phyloP scores from a whole-genome alignment of 2,797 vertebrate species.

The Lepus townsendii region DNA sequence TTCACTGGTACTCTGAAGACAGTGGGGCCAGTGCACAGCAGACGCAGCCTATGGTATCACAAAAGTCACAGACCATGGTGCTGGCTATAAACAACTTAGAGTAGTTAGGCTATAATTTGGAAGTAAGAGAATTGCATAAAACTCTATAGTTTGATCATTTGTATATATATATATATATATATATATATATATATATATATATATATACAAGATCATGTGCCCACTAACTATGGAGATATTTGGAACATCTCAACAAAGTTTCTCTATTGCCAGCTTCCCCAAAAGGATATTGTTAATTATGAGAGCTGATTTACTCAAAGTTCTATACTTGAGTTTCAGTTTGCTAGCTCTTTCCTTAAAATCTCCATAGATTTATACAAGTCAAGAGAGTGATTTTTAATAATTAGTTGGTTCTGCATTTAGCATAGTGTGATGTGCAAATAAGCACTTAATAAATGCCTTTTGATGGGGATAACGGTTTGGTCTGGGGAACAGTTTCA shows the following conservation, averaged over 20 bases:
- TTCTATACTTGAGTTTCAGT: neutral
- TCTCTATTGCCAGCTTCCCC: neutral
- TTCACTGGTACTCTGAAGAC: neutral
- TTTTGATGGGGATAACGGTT: slow-evolving; percentile 58
- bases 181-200: neutral
- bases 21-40: neutral
- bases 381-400: neutral
- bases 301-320: neutral
- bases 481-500: slow-evolving; percentile 72
- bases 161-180: neutral
- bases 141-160: neutral
- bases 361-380: neutral
- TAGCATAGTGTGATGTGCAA: slow-evolving; percentile 23
- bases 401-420: neutral
- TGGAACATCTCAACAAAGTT: slow-evolving; percentile 8
- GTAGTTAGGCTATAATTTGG: neutral
- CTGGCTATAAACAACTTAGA: neutral
- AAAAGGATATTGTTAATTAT: neutral
- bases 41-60: neutral
- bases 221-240: neutral
- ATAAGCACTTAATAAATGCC: slow-evolving; percentile 58
- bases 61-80: neutral
- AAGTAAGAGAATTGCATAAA: neutral
- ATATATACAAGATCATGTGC: neutral
- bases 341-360: neutral